Evolutionary conservation across 1,140 invertebrate genomes (phyloP).

Genomic region (Arctopsyche grandis): DNA sequence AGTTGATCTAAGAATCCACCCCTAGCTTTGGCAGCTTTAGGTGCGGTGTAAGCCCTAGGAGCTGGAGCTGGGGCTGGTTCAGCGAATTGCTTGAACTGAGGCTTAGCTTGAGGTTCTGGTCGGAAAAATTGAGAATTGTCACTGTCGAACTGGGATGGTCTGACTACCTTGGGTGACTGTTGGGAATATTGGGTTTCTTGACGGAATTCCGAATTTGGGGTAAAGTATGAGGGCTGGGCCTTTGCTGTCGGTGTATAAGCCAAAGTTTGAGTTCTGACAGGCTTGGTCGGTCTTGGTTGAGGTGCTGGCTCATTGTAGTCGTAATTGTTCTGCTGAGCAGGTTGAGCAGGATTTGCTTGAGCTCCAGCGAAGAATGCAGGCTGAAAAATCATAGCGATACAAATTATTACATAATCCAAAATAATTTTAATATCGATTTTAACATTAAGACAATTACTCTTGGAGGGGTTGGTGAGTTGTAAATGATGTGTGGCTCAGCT

Average conservation of each 20-base stretch:
- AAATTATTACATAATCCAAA: conserved; percentile 20
- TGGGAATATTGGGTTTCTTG: conserved; percentile 42
- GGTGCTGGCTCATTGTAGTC: conserved; percentile 60
- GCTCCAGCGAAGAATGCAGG: conserved; percentile 52
- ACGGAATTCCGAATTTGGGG: conserved; percentile 43
- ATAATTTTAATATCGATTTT: too few species aligned
- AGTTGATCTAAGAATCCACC: conserved; percentile 80
- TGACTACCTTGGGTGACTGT: conserved; percentile 6
- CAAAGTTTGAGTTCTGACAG: conserved; percentile 54
- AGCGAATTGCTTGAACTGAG: conserved; percentile 41
- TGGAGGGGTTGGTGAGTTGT: conserved; percentile 38
- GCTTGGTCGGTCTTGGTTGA: conserved; percentile 59
- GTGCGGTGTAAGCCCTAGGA: conserved; percentile 20
- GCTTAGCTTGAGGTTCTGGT: conserved; percentile 47
- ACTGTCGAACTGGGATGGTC: conserved; percentile 40
- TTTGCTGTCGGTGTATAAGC: conserved; percentile 56
- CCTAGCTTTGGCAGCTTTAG: conserved; percentile 40
- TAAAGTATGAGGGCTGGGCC: conserved; percentile 28
- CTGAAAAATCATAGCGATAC: conserved; percentile 38
- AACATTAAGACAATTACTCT: conserved; percentile 37
- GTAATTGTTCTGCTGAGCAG: conserved; percentile 56
- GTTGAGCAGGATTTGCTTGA: conserved; percentile 57
- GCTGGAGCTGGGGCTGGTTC: conserved; percentile 54
- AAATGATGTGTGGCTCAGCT: conserved; percentile 40
- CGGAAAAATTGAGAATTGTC: conserved; percentile 47